A percentile compares a stretch with the other conserved stretches of the same genome.
Conservation (phyloP, 2,797 vertebrate genomes). For the Hylomyscus alleni region DNA sequence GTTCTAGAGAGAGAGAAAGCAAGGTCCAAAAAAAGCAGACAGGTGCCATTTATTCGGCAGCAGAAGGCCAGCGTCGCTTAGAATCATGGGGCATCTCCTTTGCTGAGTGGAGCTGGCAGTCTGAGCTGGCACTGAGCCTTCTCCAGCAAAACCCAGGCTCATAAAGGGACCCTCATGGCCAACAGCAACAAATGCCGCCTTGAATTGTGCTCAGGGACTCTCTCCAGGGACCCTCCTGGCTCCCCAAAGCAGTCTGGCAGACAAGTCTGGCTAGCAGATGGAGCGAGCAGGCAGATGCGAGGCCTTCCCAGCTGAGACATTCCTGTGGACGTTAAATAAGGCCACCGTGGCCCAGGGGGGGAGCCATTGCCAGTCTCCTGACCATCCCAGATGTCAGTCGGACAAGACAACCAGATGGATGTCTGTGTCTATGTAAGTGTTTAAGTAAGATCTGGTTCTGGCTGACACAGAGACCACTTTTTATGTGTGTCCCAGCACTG, state of each 20-base stretch:
- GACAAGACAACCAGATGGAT: background rate
- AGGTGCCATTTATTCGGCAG: background rate
- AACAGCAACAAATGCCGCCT: background rate
- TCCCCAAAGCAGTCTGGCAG: background rate
- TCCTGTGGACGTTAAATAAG: background rate
- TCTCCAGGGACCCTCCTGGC: background rate
- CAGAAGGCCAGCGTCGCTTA: background rate
- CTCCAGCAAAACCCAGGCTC: background rate
- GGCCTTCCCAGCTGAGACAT: background rate
- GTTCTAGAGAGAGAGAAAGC: background rate
- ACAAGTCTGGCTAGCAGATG: slow-evolving; percentile 9
- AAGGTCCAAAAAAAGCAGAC: background rate
- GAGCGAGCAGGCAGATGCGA: background rate
- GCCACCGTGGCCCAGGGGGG: background rate
- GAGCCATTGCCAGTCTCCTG: background rate
- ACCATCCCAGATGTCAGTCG: background rate
- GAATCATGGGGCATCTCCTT: background rate
- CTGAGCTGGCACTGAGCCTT: background rate
- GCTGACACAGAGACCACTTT: background rate
- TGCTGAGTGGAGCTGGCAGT: background rate
- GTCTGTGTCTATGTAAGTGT: background rate
- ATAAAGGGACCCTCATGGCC: background rate
- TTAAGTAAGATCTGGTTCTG: background rate
- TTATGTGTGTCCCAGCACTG: background rate
- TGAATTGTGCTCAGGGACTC: background rate